Evolutionary conservation across 1,140 invertebrate species (phyloP).

Genomic region (Drosophila oshimai): DNA sequence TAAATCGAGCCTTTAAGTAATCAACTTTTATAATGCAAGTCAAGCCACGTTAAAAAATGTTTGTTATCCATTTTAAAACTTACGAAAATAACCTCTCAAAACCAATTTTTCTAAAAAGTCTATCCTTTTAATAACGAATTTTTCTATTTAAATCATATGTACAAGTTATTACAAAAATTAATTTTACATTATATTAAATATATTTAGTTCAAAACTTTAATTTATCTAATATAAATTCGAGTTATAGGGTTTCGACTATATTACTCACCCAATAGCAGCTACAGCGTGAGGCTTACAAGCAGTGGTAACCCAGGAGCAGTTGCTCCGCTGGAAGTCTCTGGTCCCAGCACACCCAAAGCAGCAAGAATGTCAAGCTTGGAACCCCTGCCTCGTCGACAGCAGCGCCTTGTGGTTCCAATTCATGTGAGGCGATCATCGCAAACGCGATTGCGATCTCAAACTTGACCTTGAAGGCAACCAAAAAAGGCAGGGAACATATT

Average conservation of each 20-base stretch:
- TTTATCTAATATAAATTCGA: not conserved
- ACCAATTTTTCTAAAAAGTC: no score
- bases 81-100: no score
- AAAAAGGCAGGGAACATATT: slow-evolving; percentile 54
- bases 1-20: no score
- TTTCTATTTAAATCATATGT: no score
- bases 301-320: slow-evolving; percentile 37
- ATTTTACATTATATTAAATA: not conserved
- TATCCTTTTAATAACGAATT: no score
- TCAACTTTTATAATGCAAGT: no score
- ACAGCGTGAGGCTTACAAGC: not conserved
- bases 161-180: no score
- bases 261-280: not conserved
- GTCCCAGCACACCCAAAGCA: not conserved
- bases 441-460: slow-evolving; percentile 41
- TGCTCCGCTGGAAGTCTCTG: slow-evolving; percentile 37
- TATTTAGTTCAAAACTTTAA: no score
- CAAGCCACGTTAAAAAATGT: no score
- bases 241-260: not conserved
- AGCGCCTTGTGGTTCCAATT: slow-evolving; percentile 64
- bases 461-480: slow-evolving; percentile 28
- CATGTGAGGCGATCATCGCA: slow-evolving; percentile 42
- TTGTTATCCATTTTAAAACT: no score
- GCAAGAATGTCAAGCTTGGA: not conserved
- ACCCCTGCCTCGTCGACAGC: slow-evolving; percentile 41